Percentiles rank a stretch among this genome's conserved stretches.
phyloP scores from a whole-genome alignment of 2,797 vertebrate genomes.

The Sitta carolinensis region DNA sequence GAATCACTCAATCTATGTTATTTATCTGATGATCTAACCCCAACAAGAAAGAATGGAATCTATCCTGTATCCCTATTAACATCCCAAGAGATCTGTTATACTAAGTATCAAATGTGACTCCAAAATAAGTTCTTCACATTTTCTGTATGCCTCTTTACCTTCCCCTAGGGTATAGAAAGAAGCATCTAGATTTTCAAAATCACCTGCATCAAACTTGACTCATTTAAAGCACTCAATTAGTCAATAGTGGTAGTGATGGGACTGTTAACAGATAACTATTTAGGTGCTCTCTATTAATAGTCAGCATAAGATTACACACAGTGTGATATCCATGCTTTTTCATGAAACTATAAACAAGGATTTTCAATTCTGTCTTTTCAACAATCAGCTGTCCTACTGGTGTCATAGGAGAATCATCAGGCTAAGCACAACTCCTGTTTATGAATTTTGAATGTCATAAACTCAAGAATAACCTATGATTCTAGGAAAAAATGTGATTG shows the following conservation, averaged over 20 bases:
- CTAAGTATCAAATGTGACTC: not conserved
- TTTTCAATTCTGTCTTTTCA: not conserved
- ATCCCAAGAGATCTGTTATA: not conserved
- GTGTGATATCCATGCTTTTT: not conserved
- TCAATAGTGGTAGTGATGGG: not conserved
- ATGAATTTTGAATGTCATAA: not conserved
- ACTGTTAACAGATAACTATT: not conserved
- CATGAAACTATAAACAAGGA: not conserved
- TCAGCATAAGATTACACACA: not conserved
- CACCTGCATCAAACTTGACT: not conserved
- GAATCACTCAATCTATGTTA: not conserved
- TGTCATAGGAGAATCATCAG: not conserved
- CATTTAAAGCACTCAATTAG: not conserved
- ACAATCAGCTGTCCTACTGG: not conserved
- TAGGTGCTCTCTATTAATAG: not conserved
- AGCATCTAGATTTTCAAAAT: not conserved
- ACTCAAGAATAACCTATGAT: not conserved
- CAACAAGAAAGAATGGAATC: not conserved
- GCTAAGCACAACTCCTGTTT: not conserved
- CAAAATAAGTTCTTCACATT: not conserved
- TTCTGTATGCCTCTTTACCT: not conserved
- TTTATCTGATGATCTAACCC: not conserved
- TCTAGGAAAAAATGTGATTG: not conserved
- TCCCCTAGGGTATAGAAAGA: not conserved
- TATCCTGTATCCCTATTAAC: not conserved